Evolutionary conservation across 2,888 invertebrate species (phyloP).

Genomic region (Abrostola triplasia): DNA sequence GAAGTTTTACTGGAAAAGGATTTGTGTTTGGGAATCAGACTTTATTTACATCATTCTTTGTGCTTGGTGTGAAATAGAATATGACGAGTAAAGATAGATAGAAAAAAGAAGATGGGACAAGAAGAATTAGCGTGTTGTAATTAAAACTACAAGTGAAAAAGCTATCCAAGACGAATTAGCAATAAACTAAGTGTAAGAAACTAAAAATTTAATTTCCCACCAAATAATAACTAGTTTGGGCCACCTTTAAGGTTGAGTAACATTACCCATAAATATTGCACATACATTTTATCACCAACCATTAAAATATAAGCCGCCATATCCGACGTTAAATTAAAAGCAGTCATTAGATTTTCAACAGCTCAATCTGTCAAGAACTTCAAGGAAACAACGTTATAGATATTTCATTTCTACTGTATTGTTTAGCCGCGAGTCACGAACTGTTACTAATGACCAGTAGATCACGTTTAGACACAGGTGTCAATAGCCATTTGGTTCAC

Average conservation of each 20-base stretch:
- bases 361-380: conserved; percentile 35
- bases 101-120: too few species aligned
- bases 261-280: conserved; percentile 29
- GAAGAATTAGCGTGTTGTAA: too few species aligned
- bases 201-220: not conserved
- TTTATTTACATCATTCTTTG: too few species aligned
- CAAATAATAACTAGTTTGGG: conserved; percentile 24
- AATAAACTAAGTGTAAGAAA: too few species aligned
- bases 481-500: conserved; percentile 52
- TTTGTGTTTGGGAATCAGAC: too few species aligned
- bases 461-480: conserved; percentile 51
- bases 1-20: too few species aligned
- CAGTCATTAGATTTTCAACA: conserved; percentile 38
- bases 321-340: conserved; percentile 31
- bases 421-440: conserved; percentile 35
- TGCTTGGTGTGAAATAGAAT: too few species aligned
- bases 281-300: conserved; percentile 30
- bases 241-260: conserved; percentile 28
- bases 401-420: conserved; percentile 16
- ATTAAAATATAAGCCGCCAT: conserved; percentile 22
- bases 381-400: conserved; percentile 24
- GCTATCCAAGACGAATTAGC: too few species aligned
- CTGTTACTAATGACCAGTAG: conserved; percentile 41
- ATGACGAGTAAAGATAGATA: too few species aligned
- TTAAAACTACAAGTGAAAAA: too few species aligned